Percentiles rank a stretch among this genome's conserved stretches.
These are phyloP conservation scores for Busseola fusca DNA, from an alignment of 2,888 invertebrate genomes.

Conservation along the genomic window DNA sequence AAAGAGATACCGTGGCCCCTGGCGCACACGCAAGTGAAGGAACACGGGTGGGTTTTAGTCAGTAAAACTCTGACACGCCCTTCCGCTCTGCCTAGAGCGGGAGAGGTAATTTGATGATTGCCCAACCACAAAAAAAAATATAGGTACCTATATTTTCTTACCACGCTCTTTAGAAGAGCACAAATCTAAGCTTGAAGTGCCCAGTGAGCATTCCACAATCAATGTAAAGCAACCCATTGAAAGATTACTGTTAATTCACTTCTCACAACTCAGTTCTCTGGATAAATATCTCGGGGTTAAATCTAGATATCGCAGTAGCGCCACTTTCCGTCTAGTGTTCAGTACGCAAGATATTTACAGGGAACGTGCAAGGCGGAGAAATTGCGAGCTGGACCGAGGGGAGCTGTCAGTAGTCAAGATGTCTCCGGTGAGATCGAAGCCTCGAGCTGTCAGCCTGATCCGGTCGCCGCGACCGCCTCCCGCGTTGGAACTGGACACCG, in stretches of 20 bases:
- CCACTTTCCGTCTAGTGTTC: constrained; percentile 24
- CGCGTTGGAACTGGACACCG: constrained; percentile 94
- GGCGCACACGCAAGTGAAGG: too few relatives aligned
- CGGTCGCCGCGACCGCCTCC: constrained; percentile 93
- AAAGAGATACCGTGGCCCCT: too few relatives aligned
- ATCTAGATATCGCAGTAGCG: not conserved
- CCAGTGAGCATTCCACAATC: constrained; percentile 6
- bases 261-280: not conserved
- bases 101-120: too few relatives aligned
- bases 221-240: constrained; percentile 31
- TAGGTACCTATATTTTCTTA: too few relatives aligned
- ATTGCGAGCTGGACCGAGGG: constrained; percentile 94
- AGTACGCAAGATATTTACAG: constrained; percentile 72
- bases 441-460: constrained; percentile 81
- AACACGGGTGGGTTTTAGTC: too few relatives aligned
- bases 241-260: constrained; percentile 9
- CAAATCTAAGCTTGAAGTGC: not conserved
- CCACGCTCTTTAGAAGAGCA: not conserved
- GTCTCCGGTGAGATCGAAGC: constrained; percentile 79
- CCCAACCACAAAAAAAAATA: too few relatives aligned
- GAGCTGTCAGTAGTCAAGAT: constrained; percentile 94
- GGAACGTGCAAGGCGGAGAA: constrained; percentile 94
- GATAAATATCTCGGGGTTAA: constrained; percentile 11
- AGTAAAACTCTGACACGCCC: too few relatives aligned
- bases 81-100: too few relatives aligned